Percentiles rank a stretch among this genome's conserved stretches.
phyloP scores from a whole-genome alignment of 1,140 invertebrate genomes.

The Bicyclus anynana region DNA sequence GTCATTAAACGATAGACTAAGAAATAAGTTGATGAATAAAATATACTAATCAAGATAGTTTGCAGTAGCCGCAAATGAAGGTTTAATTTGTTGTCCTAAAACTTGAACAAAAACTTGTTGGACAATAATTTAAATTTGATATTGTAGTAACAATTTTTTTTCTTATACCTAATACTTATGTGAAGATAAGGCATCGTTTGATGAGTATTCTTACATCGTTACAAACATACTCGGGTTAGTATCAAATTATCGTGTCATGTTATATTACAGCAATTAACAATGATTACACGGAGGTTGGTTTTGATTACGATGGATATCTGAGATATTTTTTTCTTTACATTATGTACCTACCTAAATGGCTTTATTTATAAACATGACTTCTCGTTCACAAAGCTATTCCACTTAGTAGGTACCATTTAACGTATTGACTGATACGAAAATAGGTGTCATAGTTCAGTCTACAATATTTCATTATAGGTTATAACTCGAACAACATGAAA shows the following conservation, averaged over 20 bases:
- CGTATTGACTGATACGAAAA: constrained; percentile 6
- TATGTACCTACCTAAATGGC: neutral
- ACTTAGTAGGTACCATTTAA: too few species aligned
- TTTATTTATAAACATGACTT: too few species aligned
- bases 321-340: neutral
- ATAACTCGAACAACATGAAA: constrained; percentile 39
- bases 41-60: too few species aligned
- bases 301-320: neutral
- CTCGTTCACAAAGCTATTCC: too few species aligned
- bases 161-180: neutral
- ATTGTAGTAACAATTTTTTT: too few species aligned
- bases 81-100: too few species aligned
- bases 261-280: constrained; percentile 2
- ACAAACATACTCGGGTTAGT: neutral
- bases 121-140: too few species aligned
- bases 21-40: too few species aligned
- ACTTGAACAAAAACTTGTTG: too few species aligned
- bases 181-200: neutral
- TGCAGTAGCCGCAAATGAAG: too few species aligned
- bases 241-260: constrained; percentile 2
- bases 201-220: neutral
- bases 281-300: neutral
- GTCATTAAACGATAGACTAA: too few species aligned
- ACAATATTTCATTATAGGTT: constrained; percentile 29
- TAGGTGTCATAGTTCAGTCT: constrained; percentile 14